A percentile compares a stretch with the other conserved stretches of the same genome.
These are phyloP conservation scores for Hanleya hanleyi DNA, from an alignment of 2,888 invertebrate species.

Conservation along the genomic window DNA sequence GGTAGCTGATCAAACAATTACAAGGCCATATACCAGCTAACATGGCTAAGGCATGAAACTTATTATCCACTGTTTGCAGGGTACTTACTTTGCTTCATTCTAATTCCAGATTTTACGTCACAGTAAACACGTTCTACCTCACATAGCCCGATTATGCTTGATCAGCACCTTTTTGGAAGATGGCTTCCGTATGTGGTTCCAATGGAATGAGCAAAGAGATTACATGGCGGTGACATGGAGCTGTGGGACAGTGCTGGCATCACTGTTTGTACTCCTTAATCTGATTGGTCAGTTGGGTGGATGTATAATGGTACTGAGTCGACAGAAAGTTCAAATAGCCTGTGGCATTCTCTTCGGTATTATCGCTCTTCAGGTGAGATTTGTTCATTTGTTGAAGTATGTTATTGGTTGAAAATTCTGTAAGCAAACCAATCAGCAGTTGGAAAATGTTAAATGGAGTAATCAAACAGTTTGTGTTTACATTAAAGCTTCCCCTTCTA, in stretches of 20 bases:
- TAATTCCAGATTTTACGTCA: constrained; percentile 87
- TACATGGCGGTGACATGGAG: constrained; percentile 99
- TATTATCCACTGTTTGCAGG: no score
- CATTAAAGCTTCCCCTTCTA: no score
- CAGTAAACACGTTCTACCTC: constrained; percentile 92
- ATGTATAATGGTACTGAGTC: constrained; percentile 94
- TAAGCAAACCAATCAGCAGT: no score
- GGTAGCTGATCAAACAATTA: no score
- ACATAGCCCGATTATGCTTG: constrained; percentile 95
- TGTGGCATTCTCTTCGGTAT: constrained; percentile 92
- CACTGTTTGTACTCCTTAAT: constrained; percentile 95
- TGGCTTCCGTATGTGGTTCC: constrained; percentile 99
- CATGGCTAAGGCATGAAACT: no score
- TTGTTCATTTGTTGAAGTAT: not conserved
- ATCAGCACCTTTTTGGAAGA: constrained; percentile 99
- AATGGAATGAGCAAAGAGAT: constrained; percentile 97
- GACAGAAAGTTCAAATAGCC: constrained; percentile 86
- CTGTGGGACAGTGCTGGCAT: constrained; percentile 94
- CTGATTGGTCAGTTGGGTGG: constrained; percentile 96
- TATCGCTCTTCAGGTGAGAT: constrained; percentile 90
- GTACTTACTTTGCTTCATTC: not conserved
- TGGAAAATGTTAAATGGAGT: no score
- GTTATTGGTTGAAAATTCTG: no score
- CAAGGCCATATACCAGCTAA: no score
- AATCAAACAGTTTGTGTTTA: no score